Conservation (phyloP, 2,113 vertebrate genomes). For the Panthera uncia region DNA sequence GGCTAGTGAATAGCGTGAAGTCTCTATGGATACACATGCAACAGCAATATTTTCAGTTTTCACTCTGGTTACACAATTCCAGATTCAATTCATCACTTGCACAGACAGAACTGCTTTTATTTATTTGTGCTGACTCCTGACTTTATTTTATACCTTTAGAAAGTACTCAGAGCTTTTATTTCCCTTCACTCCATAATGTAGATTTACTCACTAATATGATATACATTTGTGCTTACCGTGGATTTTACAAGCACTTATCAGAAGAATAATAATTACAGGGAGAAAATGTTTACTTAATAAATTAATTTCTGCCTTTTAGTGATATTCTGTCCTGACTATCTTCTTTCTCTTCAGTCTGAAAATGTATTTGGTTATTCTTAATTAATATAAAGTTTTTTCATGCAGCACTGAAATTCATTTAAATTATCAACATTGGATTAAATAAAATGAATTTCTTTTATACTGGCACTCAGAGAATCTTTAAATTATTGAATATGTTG, state of each 20-base stretch:
- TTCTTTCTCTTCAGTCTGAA: neutral
- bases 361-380: neutral
- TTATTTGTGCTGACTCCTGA: slow-evolving; percentile 14
- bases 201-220: neutral
- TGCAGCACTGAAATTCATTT: neutral
- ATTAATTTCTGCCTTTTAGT: neutral
- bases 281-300: slow-evolving; percentile 11
- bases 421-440: neutral
- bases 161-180: neutral
- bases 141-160: slow-evolving; percentile 18
- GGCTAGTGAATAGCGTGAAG: neutral
- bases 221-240: neutral
- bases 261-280: neutral
- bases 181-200: neutral
- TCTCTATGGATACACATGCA: neutral
- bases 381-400: neutral
- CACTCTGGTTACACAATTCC: neutral
- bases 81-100: slow-evolving; percentile 39
- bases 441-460: slow-evolving; percentile 4
- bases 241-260: slow-evolving; percentile 1
- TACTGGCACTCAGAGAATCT: neutral
- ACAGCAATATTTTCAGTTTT: neutral
- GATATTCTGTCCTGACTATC: neutral
- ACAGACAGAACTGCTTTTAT: slow-evolving; percentile 19
- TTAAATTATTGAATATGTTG: neutral